A percentile compares a stretch with the other conserved stretches of the same genome.
Conservation (phyloP, 2,113 vertebrate genomes). For the Phainopepla nitens region DNA sequence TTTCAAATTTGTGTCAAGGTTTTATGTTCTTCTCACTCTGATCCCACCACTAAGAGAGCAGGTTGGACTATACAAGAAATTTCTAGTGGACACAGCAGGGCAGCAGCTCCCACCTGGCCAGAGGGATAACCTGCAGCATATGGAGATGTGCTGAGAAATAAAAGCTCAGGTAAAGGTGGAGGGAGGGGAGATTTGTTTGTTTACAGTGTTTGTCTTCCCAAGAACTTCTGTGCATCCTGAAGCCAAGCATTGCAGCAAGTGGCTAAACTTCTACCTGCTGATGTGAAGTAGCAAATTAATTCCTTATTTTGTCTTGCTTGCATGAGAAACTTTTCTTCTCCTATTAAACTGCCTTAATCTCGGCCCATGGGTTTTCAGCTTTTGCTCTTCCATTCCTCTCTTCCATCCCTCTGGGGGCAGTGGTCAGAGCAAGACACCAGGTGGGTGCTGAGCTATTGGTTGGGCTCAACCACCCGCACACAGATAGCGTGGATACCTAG, state of each 20-base stretch:
- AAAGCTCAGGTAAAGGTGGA: not conserved
- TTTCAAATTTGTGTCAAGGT: not conserved
- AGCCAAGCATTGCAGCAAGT: not conserved
- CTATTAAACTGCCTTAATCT: not conserved
- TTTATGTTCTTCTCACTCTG: not conserved
- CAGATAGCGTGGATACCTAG: not conserved
- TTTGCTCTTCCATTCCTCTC: not conserved
- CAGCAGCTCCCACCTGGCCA: not conserved
- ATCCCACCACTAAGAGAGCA: not conserved
- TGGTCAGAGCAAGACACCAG: rapidly evolving
- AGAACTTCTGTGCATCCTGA: rapidly evolving
- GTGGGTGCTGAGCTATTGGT: not conserved
- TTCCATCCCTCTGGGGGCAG: not conserved
- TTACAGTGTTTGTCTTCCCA: not conserved
- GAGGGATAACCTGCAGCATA: not conserved
- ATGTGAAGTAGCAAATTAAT: not conserved
- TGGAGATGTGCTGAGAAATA: not conserved
- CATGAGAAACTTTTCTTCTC: not conserved
- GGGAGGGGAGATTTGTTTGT: rapidly evolving
- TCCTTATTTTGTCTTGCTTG: not conserved
- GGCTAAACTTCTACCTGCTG: not conserved
- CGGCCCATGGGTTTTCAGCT: not conserved
- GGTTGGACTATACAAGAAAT: not conserved
- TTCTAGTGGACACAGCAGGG: not conserved
- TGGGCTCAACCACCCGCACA: not conserved